Conservation (phyloP, 2,888 invertebrate species). For the Cremastobaeus sp. region DNA sequence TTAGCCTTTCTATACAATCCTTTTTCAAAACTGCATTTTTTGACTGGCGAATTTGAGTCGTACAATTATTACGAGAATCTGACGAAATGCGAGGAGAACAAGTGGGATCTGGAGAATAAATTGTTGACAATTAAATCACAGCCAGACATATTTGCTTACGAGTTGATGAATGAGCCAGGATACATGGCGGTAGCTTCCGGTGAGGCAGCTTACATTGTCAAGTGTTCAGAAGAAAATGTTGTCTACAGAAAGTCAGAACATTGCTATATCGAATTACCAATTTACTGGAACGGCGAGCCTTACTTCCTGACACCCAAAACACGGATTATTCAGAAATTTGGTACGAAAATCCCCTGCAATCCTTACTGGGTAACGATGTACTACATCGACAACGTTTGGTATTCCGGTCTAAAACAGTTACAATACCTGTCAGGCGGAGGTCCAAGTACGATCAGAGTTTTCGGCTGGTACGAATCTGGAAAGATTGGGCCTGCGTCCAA, state of each 20-base stretch:
- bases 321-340: conserved; percentile 42
- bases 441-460: neutral
- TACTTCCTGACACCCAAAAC: conserved; percentile 62
- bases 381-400: neutral
- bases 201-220: conserved; percentile 64
- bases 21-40: neutral
- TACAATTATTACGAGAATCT: neutral
- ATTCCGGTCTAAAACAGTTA: neutral
- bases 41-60: neutral
- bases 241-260: conserved; percentile 37
- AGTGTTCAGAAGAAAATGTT: conserved; percentile 62
- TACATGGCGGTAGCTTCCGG: conserved; percentile 64
- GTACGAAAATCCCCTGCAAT: conserved; percentile 5
- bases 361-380: neutral
- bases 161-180: conserved; percentile 63
- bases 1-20: conserved; percentile 1
- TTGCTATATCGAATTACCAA: conserved; percentile 55
- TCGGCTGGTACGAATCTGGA: neutral
- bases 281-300: conserved; percentile 11
- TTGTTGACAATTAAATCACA: conserved; percentile 58
- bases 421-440: neutral
- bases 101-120: conserved; percentile 55
- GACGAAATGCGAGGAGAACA: neutral
- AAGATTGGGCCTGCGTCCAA: no score
- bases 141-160: conserved; percentile 63